Evolutionary conservation across 2,888 invertebrate species (phyloP), one percentile per base, ranked within the genome.

Genomic region (Noctua janthe): DNA sequence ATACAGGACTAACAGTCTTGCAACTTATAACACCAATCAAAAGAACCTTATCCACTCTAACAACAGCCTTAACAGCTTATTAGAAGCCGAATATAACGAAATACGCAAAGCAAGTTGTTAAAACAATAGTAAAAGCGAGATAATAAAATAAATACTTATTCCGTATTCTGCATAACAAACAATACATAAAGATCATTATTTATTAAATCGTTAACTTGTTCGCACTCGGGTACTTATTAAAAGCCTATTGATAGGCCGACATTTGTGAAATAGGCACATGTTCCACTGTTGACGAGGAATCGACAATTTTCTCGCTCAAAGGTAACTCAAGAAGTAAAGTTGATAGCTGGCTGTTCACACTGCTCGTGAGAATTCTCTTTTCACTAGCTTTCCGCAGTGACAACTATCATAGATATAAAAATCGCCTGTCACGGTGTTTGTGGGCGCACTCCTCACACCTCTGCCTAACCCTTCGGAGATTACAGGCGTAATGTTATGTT

Each of bases 171-270:
- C 83, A 43, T 73, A 35, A 51, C 54, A 74, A 86, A 74, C 56
- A 70, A 70, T 66, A 73, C 78, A 59, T 77, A 74, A 72, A 87
- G 39, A 54, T 80, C 83, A 76, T 71, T 80, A 80, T 86, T 89
- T 85, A 83, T 76, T 71, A 69, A 67, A 71, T 35, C 70, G 79
- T 88, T 84, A 88, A 84, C 64, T 73, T 67, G 43, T 81, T 87
- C 76, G 47, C 83, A 85, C 85, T 86, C 73, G n/a, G 69, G 69
- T 69, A 47, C 80, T 80, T 76, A 71, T 82, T 80, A 84, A 79
- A 71, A 67, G 70, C 39, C 59, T 75, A 76, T 80, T 81, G 77
- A 82, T 67, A 54, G 43, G 64, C 62, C 70, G 72, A 83, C 84
- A 81, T 71, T 71, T 15, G 76, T 75, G 17, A 59, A 69, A 69